Percentiles rank a stretch among this genome's conserved stretches.
phyloP scores from a whole-genome alignment of 2,888 invertebrate genomes.

The Tuta absoluta region DNA sequence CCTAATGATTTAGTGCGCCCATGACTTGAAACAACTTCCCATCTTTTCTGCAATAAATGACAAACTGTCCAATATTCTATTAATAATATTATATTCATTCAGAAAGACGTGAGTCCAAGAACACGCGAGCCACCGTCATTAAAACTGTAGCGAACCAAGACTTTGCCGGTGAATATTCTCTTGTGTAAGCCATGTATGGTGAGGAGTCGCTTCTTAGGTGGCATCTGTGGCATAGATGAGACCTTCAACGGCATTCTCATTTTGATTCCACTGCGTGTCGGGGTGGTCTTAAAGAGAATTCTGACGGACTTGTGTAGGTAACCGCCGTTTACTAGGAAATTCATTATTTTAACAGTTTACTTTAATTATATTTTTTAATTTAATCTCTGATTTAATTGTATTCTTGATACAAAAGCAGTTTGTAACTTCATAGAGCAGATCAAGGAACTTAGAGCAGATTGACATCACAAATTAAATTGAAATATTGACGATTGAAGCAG shows the following conservation, averaged over 20 bases:
- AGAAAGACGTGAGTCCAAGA: not conserved
- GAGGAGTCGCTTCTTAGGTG: constrained; percentile 36
- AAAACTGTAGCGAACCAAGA: not conserved
- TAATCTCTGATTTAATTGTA: not conserved
- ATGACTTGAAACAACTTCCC: too few relatives aligned
- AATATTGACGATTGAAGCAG: too few relatives aligned
- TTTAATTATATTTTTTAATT: not conserved
- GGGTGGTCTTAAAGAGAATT: constrained; percentile 58
- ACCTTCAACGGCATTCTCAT: constrained; percentile 39
- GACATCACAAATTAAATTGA: too few relatives aligned
- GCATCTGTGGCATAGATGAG: constrained; percentile 25
- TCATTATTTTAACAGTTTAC: constrained; percentile 47
- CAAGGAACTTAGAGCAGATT: too few relatives aligned
- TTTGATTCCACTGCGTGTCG: constrained; percentile 48
- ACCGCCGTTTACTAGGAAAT: constrained; percentile 60
- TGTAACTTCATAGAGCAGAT: too few relatives aligned
- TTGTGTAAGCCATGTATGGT: constrained; percentile 35
- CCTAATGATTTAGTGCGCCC: too few relatives aligned
- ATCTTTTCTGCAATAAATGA: too few relatives aligned
- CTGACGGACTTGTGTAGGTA: constrained; percentile 49
- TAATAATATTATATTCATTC: too few relatives aligned
- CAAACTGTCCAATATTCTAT: too few relatives aligned
- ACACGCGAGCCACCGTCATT: not conserved
- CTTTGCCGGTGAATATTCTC: constrained; percentile 44
- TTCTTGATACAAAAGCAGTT: not conserved